Evolutionary conservation across 2,888 invertebrate species (phyloP), one percentile per base, ranked within the genome.

Genomic region (Lomographa bimaculata): DNA sequence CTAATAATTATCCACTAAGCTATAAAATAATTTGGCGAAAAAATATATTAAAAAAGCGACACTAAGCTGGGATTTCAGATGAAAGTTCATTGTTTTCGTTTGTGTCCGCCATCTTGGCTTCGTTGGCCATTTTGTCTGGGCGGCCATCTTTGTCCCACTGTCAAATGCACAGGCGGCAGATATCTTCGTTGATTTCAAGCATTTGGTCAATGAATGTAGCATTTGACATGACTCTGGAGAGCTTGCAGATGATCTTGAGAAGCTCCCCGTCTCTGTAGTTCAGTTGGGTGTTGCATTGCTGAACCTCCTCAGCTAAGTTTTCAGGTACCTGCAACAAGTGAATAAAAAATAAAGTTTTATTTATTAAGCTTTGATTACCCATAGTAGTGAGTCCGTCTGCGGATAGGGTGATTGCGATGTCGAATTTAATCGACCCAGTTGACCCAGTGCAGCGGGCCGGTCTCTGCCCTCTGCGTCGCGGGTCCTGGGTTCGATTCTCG

Each of bases 151-250:
- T 57, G 36, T 52, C 45, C 24, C 41, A 30, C 50, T 68, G 71
- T 81, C 72, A 87, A 74, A 94, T 92, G 50, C 95, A 94, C 82
- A 96, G 91, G 62, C 91, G 91, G 76, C 94, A 93, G 71, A 97
- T 96, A 68, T 93, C 93, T 50, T 94, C 91, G 82, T 97, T 96
- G 67, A 97, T 95, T 57, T 93, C 92, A 54, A 96, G 85, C 65
- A 95, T 89, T 79, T 96, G 95, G 29, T 91, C 91, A 60, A 96
- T 90, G 74, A 95, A 97, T 43, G 91, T 83, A 56, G 92, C 91
- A 77, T 96, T 93, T 29, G 91, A 81, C 67, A 96, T 90, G 32
- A 95, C 91, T 46, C 89, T 89, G 8, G 94, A 92, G 34, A 96
- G 83, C 40, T 92, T 91, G 58, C 90, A 90, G 48, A 96, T 89